Evolutionary conservation across 2,113 vertebrate genomes (phyloP).

Genomic region (Astur gentilis): DNA sequence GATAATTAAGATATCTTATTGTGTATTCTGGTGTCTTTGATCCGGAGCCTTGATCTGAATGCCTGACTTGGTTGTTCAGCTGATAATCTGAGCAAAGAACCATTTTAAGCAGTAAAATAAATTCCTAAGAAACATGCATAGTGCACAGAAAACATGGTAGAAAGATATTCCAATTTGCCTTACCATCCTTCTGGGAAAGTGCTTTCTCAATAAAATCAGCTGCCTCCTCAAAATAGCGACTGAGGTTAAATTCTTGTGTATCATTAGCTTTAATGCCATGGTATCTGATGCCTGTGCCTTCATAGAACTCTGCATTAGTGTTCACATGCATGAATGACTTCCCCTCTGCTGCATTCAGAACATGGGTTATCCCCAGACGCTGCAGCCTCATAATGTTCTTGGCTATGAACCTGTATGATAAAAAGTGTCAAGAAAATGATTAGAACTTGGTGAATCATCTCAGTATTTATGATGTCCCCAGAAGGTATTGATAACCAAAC

Average conservation of each 20-base stretch:
- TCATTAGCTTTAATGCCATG: constrained; percentile 94
- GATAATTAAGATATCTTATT: background rate
- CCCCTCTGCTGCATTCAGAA: constrained; percentile 94
- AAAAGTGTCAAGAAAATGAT: background rate
- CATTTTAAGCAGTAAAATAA: background rate
- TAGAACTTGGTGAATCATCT: background rate
- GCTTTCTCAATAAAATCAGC: constrained; percentile 95
- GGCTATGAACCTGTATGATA: constrained; percentile 84
- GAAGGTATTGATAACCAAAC: background rate
- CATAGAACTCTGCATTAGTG: constrained; percentile 91
- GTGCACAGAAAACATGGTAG: background rate
- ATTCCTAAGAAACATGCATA: background rate
- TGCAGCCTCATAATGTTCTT: constrained; percentile 89
- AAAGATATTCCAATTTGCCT: constrained; percentile 52
- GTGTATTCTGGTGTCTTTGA: background rate
- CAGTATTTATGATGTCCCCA: background rate
- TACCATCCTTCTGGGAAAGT: constrained; percentile 89
- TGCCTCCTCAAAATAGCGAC: constrained; percentile 93
- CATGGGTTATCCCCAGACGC: constrained; percentile 90
- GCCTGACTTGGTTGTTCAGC: background rate
- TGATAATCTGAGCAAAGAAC: background rate
- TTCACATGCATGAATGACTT: constrained; percentile 99
- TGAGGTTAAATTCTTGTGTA: constrained; percentile 91
- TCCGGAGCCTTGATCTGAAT: background rate
- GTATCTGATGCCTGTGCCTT: constrained; percentile 91